Conservation (phyloP, 2,113 vertebrate species). For the Pithys albifrons region DNA sequence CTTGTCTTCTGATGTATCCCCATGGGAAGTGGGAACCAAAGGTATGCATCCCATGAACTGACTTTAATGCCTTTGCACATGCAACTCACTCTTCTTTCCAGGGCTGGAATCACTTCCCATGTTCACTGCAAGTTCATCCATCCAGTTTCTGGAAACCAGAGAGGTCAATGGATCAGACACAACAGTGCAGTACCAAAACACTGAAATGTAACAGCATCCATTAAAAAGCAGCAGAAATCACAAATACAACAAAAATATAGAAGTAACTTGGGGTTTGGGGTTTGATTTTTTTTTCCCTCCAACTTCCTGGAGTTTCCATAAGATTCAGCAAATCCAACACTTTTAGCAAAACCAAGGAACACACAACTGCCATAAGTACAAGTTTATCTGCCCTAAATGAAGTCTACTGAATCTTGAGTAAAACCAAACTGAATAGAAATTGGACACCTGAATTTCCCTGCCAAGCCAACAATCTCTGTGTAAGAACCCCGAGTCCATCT, state of each 20-base stretch:
- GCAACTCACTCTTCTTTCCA: not conserved
- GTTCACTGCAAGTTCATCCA: not conserved
- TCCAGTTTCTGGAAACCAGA: not conserved
- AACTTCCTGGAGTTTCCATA: not conserved
- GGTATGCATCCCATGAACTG: too few species aligned
- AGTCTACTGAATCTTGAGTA: not conserved
- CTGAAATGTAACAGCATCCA: rapidly evolving
- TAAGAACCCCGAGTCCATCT: not conserved
- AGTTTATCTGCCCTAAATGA: not conserved
- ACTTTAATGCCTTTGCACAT: not conserved
- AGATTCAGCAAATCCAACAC: not conserved
- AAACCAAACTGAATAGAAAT: not conserved
- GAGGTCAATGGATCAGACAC: not conserved
- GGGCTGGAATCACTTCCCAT: not conserved
- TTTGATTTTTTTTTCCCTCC: not conserved
- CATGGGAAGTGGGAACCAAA: not conserved
- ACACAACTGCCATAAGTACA: not conserved
- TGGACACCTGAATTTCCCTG: not conserved
- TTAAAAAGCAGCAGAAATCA: not conserved
- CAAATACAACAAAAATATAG: rapidly evolving
- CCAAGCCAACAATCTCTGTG: not conserved
- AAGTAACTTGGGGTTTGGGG: not conserved
- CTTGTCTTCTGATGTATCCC: not conserved
- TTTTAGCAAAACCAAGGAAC: not conserved
- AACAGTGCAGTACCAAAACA: not conserved